Evolutionary conservation across 2,888 invertebrate genomes (phyloP), one percentile per base, ranked within the genome.

Genomic region (Phyto melanocephala): DNA sequence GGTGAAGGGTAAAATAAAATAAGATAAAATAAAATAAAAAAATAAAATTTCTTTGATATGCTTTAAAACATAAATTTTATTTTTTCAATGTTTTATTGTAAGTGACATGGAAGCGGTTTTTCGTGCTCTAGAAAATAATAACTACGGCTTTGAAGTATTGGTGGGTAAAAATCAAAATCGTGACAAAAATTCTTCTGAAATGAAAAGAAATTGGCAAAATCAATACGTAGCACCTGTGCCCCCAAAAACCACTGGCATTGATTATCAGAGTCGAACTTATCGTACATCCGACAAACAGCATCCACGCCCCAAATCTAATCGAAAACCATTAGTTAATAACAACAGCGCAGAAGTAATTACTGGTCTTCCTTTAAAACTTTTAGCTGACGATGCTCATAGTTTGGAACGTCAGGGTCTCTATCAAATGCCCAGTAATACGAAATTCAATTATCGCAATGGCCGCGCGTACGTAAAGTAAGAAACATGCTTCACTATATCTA

Each of bases 91-190:
- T n/a, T n/a, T n/a, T n/a, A n/a, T n/a, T n/a, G n/a, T 11, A 5
- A 87, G 87, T 28, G 87, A 87, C 37, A 86, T 87, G 87, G 88
- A 88, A 45, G 78, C 85, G 2, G 84, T 84, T 5, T 85, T 85
- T 28, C 85, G 86, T 6, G 86, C 79, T 7, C 47, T 88, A 28
- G 84, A 86, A 45, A 72, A 85, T 6, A 86, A 87, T 52, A 45
- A 63, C 1, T 87, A 86, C 45, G 87, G 87, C 0, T 85, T 87
- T 20, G 40, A 45, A 13, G 83, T 86, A 1, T 8, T 65, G 5
- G 67, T 88, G 7, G 86, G 85, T 0, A 84, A 80, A 24, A 63
- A 65, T 13, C 50, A 70, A 1, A 83, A 68, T 15, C 3, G 6
- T 5, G 28, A 28, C 3, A 65, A 47, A 54, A 37, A 52, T 54